Evolutionary conservation across 53 echinoderm and acorn worm genomes (phyloP).

Genomic region (Antedon mediterranea): DNA sequence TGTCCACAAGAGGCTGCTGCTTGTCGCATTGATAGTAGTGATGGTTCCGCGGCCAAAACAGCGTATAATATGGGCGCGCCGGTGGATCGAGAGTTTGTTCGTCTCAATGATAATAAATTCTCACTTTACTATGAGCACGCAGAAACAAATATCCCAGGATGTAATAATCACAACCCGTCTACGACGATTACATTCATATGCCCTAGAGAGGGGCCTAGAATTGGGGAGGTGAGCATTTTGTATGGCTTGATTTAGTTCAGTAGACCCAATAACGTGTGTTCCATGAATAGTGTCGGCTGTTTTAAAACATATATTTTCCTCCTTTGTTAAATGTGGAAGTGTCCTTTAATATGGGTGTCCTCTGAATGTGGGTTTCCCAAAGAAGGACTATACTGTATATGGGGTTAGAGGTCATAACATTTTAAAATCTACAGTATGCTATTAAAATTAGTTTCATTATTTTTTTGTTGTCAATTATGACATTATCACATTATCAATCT

Average conservation of each 20-base stretch:
- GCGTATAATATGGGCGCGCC: conserved; percentile 26
- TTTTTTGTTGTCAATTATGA: too few species aligned
- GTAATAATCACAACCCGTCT: conserved; percentile 35
- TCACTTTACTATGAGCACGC: conserved; percentile 37
- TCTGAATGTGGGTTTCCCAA: too few species aligned
- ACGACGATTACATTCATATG: conserved; percentile 71
- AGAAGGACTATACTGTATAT: too few species aligned
- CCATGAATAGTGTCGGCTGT: too few species aligned
- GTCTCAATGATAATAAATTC: conserved; percentile 22
- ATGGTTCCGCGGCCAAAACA: not conserved
- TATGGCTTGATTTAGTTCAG: too few species aligned
- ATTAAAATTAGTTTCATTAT: not conserved
- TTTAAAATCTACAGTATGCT: not conserved
- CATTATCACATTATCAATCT: too few species aligned
- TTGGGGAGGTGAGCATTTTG: conserved; percentile 66
- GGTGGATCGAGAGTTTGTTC: not conserved
- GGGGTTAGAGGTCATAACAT: not conserved
- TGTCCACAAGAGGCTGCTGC: conserved; percentile 37
- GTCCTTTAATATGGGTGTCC: too few species aligned
- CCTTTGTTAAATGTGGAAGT: too few species aligned
- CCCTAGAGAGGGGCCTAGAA: conserved; percentile 56
- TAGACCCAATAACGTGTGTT: too few species aligned
- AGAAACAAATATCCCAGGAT: conserved; percentile 9
- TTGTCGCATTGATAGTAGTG: conserved; percentile 15
- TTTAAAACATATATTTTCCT: too few species aligned